Conservation (phyloP, 2,888 invertebrate genomes). For the Mythimna pallens region DNA sequence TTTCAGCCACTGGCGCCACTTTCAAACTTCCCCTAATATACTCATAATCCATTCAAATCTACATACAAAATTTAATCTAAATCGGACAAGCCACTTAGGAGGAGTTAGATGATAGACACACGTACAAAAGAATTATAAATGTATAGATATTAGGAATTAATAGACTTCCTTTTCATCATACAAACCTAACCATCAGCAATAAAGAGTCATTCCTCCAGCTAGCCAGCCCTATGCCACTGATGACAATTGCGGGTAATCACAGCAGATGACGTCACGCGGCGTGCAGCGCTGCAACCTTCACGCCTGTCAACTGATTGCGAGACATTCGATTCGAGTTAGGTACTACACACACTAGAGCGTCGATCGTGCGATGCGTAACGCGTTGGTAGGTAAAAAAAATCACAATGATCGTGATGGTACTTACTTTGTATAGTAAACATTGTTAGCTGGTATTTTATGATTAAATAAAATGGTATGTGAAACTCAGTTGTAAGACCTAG, state of each 20-base stretch:
- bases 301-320: slow-evolving; percentile 79
- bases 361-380: slow-evolving; percentile 41
- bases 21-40: no score
- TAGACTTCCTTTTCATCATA: no score
- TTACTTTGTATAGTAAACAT: neutral
- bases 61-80: no score
- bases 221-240: slow-evolving; percentile 80
- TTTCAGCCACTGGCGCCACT: no score
- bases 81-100: no score
- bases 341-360: slow-evolving; percentile 48
- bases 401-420: slow-evolving; percentile 15
- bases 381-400: slow-evolving; percentile 25
- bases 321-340: slow-evolving; percentile 70
- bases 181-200: no score
- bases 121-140: no score
- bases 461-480: no score
- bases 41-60: no score
- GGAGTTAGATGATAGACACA: no score
- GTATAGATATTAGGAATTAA: no score
- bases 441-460: slow-evolving; percentile 1
- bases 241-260: slow-evolving; percentile 83
- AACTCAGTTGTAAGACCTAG: neutral
- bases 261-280: slow-evolving; percentile 82
- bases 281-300: slow-evolving; percentile 85
- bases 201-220: slow-evolving; percentile 37